Evolutionary conservation across 2,797 vertebrate genomes (phyloP).

Genomic region (Diglossa cyanea): DNA sequence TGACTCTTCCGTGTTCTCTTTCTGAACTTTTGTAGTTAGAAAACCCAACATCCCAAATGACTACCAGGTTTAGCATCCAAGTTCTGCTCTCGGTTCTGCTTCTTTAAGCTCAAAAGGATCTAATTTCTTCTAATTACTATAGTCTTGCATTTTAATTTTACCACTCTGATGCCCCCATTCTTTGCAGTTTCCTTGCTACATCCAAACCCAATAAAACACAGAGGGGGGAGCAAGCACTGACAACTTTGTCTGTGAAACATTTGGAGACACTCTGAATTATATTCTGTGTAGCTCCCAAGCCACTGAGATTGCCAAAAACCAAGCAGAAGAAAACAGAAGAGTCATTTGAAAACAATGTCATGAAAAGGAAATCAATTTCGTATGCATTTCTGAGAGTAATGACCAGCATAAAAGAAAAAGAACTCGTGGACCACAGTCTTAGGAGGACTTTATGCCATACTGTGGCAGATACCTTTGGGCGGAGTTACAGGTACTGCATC

Average conservation of each 20-base stretch:
- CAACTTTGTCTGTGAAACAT: neutral
- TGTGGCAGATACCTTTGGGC: neutral
- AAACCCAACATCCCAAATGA: neutral
- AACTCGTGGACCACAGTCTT: neutral
- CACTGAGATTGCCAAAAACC: constrained; percentile 22
- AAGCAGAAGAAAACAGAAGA: constrained; percentile 58
- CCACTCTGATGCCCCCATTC: neutral
- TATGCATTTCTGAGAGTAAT: constrained; percentile 48
- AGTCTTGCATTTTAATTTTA: neutral
- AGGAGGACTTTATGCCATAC: neutral
- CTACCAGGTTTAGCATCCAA: neutral
- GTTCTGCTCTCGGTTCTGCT: neutral
- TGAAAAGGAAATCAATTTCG: constrained; percentile 40
- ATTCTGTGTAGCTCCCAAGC: constrained; percentile 32
- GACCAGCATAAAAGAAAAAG: neutral
- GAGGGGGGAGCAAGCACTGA: neutral
- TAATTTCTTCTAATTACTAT: neutral
- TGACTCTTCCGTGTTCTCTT: neutral
- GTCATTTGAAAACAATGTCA: constrained; percentile 53
- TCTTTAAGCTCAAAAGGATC: neutral
- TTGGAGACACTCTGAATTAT: constrained; percentile 29
- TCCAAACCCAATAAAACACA: neutral
- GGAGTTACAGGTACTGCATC: neutral
- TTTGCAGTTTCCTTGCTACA: neutral
- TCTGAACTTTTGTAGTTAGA: neutral